phyloP scores from a whole-genome alignment of 1,140 invertebrate genomes.

The Palaemon carinicauda region DNA sequence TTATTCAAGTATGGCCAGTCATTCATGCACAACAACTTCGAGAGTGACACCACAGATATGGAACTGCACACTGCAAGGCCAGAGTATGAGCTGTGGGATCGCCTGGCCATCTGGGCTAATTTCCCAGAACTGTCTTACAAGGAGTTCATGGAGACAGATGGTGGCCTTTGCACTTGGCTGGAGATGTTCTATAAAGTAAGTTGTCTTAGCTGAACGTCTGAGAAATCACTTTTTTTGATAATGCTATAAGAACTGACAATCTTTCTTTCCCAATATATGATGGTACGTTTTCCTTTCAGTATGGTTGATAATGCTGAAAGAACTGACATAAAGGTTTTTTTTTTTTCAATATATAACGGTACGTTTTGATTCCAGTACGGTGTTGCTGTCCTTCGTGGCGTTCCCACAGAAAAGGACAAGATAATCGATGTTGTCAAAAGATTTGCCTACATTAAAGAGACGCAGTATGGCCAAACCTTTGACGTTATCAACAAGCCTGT shows the following conservation, averaged over 20 bases:
- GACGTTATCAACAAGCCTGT: constrained; percentile 64
- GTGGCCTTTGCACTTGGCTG: constrained; percentile 63
- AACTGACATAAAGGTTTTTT: background rate
- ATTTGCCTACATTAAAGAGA: constrained; percentile 65
- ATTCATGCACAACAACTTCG: constrained; percentile 64
- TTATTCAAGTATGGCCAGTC: constrained; percentile 64
- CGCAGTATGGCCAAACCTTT: constrained; percentile 64
- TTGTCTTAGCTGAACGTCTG: background rate
- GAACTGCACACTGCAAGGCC: constrained; percentile 56
- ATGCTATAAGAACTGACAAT: no score
- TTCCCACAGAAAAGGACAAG: constrained; percentile 60
- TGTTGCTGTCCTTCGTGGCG: constrained; percentile 62
- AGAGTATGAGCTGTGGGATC: constrained; percentile 62
- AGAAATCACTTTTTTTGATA: no score
- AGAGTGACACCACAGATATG: constrained; percentile 52
- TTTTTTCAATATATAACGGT: background rate
- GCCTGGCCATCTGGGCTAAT: constrained; percentile 62
- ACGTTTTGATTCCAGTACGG: constrained; percentile 59
- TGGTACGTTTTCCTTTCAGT: no score
- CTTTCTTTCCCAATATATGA: no score
- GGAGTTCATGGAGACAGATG: constrained; percentile 64
- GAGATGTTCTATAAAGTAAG: constrained; percentile 63
- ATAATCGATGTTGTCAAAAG: constrained; percentile 63
- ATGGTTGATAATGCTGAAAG: background rate
- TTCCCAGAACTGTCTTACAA: constrained; percentile 64